Conservation (phyloP, 2,113 vertebrate genomes). For the Macquaria ambigua region DNA sequence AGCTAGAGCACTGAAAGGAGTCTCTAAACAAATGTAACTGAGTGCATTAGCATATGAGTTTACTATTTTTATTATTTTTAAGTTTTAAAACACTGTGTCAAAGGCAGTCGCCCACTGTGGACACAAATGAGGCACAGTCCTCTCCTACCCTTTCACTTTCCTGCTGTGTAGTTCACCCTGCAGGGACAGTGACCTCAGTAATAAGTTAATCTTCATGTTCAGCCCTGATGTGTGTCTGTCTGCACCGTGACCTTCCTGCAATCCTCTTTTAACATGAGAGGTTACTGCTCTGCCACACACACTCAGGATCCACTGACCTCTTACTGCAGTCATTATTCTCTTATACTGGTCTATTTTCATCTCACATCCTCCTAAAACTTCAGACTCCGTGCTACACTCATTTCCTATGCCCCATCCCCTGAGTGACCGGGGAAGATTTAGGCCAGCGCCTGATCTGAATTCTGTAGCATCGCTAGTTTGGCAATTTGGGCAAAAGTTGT, state of each 20-base stretch:
- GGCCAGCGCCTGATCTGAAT: constrained; percentile 71
- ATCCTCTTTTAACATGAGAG: constrained; percentile 37
- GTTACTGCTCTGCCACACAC: constrained; percentile 4
- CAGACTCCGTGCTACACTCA: constrained; percentile 50
- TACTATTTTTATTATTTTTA: background rate
- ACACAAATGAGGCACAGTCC: background rate
- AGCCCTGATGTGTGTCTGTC: constrained; percentile 27
- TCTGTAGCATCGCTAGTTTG: constrained; percentile 47
- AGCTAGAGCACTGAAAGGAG: background rate
- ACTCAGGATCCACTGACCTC: constrained; percentile 30
- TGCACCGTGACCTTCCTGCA: constrained; percentile 35
- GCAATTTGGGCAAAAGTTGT: constrained; percentile 18
- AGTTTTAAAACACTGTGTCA: background rate
- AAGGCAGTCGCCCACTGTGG: background rate
- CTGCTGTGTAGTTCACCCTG: constrained; percentile 21
- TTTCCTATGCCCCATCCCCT: constrained; percentile 46
- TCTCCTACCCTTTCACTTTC: constrained; percentile 25
- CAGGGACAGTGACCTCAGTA: constrained; percentile 37
- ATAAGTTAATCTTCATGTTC: constrained; percentile 56
- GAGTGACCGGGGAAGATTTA: constrained; percentile 65
- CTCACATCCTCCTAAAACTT: constrained; percentile 46
- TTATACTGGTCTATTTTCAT: constrained; percentile 51
- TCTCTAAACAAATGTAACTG: background rate
- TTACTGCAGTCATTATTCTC: constrained; percentile 35
- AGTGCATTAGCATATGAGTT: background rate